Conservation (phyloP, 2,797 vertebrate species). For the Poecilia picta region DNA sequence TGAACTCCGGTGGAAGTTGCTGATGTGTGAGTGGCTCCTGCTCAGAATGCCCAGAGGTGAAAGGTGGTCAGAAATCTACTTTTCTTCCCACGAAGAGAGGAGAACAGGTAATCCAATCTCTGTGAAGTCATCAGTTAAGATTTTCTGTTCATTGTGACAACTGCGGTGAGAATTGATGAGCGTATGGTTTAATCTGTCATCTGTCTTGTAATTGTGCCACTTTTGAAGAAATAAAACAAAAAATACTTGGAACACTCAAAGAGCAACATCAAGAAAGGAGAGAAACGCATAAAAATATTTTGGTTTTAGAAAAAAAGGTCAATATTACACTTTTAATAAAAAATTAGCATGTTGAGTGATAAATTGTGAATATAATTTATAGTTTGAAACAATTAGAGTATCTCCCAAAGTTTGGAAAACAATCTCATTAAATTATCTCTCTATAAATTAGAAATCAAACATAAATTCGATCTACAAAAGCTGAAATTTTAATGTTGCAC, state of each 20-base stretch:
- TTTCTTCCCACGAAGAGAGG: conserved; percentile 49
- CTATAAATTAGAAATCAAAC: neutral
- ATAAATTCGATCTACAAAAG: too few relatives aligned
- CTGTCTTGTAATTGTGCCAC: conserved; percentile 55
- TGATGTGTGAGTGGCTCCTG: conserved; percentile 47
- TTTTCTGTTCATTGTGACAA: conserved; percentile 65
- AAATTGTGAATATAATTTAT: neutral
- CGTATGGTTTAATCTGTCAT: conserved; percentile 54
- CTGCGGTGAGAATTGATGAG: conserved; percentile 56
- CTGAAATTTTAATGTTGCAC: neutral
- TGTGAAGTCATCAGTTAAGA: conserved; percentile 73
- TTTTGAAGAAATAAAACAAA: conserved; percentile 40
- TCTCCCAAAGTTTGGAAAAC: neutral
- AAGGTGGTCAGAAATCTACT: conserved; percentile 56
- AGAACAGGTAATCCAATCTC: conserved; percentile 66
- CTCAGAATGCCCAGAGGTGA: conserved; percentile 53
- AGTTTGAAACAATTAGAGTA: neutral
- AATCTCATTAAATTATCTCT: neutral
- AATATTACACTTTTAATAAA: neutral
- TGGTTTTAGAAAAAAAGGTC: neutral
- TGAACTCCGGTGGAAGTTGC: neutral
- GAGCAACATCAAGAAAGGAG: conserved; percentile 34
- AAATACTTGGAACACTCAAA: conserved; percentile 39
- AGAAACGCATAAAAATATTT: conserved; percentile 13
- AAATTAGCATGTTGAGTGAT: neutral